Evolutionary conservation across 2,113 vertebrate genomes (phyloP).

Genomic region (Malurus alboscapulatus): DNA sequence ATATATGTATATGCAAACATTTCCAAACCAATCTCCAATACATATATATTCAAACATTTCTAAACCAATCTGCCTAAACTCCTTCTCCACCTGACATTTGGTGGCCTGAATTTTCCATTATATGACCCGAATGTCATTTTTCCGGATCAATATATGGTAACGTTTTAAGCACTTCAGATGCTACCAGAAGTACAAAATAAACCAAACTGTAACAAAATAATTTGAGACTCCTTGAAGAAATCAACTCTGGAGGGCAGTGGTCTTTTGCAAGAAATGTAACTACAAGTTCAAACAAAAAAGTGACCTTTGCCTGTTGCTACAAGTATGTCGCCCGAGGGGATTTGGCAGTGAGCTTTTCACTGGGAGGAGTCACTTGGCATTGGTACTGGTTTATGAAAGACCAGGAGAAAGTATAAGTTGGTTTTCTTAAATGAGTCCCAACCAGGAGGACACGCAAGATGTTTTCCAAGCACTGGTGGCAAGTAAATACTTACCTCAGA

Average conservation of each 20-base stretch:
- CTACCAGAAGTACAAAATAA: neutral
- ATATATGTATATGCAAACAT: neutral
- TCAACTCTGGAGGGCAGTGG: neutral
- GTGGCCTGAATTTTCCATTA: neutral
- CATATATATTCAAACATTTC: neutral
- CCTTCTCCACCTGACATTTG: neutral
- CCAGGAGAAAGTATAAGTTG: neutral
- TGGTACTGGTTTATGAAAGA: slow-evolving; percentile 31
- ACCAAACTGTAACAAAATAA: neutral
- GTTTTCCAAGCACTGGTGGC: neutral
- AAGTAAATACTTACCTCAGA: slow-evolving; percentile 54
- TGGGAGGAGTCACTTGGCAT: slow-evolving; percentile 54
- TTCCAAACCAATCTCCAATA: neutral
- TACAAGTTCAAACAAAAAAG: slow-evolving; percentile 52
- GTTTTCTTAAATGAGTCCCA: slow-evolving; percentile 17
- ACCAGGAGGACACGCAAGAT: neutral
- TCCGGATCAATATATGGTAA: neutral
- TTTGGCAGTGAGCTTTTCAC: slow-evolving; percentile 21
- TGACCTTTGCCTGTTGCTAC: slow-evolving; percentile 60
- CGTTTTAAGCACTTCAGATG: neutral
- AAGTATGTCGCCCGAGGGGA: slow-evolving; percentile 29
- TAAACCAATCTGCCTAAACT: neutral
- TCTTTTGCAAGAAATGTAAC: slow-evolving; percentile 27
- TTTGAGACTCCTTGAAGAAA: slow-evolving; percentile 1
- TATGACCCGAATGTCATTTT: neutral